Base-by-base conservation (phyloP, 35 echinoderm and acorn worm species). In the Apostichopus parvimensis region DNA sequence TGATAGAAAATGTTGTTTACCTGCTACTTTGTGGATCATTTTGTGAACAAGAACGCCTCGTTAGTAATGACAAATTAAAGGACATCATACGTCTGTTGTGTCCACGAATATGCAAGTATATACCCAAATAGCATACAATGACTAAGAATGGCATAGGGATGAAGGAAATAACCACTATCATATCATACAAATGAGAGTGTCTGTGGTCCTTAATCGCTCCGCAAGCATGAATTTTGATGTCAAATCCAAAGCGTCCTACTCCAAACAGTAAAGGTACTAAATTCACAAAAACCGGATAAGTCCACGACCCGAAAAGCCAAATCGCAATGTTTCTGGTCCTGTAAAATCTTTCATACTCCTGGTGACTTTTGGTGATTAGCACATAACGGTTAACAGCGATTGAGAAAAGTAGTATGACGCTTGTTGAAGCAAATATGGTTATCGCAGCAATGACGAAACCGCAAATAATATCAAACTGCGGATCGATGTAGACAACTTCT, bases 221-320 rank as follows among this genome's bases (percentile, higher is more conserved):
- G 7, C 79, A 82, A 2, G 79, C 79, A 54, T 82, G 8, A 82
- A 82, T 82, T 34, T 14, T 82, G 52, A 55, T 6, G 9, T 82
- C 79, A 56, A 82, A 82, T 82, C 79, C 79, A 82, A 82, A 34
- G 54, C 54, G 79, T 6, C 79, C 79, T 4, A 82, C 18, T 4
- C 12, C 52, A 14, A 82, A 82, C 15, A 82, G 14, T 56, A 82
- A n/a, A 53, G 79, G 79, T 12, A 82, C 11, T 4, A n/a, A 17
- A 52, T 54, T 55, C 6, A 54, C 18, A 18, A 55, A 0, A 18
- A 82, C 5, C 6, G 79, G 79, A 56, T 54, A 82, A 12, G 52
- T 82, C 79, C 79, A 82, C 1, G 79, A 82, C 8, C 57, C 45
- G 6, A 45, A 82, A 18, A 82, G 45, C 12, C 11, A 82, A 82